Evolutionary conservation across 2,888 invertebrate genomes (phyloP), one percentile per base, ranked within the genome.

Genomic region (Cremastobaeus sp.): DNA sequence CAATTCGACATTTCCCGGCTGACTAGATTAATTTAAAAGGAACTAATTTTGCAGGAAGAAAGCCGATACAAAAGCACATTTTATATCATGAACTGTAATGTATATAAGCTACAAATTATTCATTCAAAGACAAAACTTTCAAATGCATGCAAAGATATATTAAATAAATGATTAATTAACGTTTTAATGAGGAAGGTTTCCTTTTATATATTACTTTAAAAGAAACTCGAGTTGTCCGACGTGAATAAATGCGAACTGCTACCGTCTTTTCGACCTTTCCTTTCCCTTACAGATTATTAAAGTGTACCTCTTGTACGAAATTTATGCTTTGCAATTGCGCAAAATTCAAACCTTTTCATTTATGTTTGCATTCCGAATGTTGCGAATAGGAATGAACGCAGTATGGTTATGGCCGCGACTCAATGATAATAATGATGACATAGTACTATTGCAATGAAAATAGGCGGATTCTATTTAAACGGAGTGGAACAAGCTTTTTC

Each of bases 401-500:
- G 14, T 14, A 28, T 28, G 20, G 41, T 52, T 39, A 37, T 39
- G 37, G 35, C 15, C 5, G 25, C 3, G 28, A 35, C 37, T 39
- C 37, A 39, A 37, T 52, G 28, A 54, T 41, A 32, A 57, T 57
- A 57, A 57, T 32, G 30, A 47, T 43, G 34, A 59, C 25, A 25
- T 35, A 21, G 15, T 28, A 35, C 17, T 12, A 28, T 32, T 15
- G 28, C 20, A 35, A 47, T 59, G 59, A 45, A 59, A 59, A 47
- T 59, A 47, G 35, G 47, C 59, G 47, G 17, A 47, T 59, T 59
- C 37, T 37, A 47, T 47, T 45, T 35, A 45, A 59, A 47, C 45
- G 59, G 47, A 57, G 39, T 39, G 54, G 54, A 54, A 54, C 28
- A 39, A 11, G 17, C 54, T 54, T 54, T 54, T 54, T 17, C 25